A percentile compares a stretch with the other conserved stretches of the same genome.
Conservation (phyloP, 2,888 invertebrate species). For the Caenorhabditis drosophilae region DNA sequence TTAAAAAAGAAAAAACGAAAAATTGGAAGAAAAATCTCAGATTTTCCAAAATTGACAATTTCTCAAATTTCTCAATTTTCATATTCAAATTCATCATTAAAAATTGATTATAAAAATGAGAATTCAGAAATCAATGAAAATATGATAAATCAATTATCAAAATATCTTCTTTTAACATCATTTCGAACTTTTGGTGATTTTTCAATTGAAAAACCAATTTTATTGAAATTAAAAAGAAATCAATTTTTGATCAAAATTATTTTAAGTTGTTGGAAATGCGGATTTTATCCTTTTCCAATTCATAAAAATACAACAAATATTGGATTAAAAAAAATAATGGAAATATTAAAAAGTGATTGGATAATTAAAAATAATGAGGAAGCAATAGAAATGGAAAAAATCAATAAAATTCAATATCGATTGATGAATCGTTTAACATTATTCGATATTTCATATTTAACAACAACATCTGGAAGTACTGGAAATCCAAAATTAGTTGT, state of each 20-base stretch:
- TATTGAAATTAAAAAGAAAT: constrained; percentile 11
- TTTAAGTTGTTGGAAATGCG: constrained; percentile 15
- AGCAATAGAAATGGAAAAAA: neutral
- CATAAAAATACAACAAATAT: constrained; percentile 5
- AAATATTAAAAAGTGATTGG: neutral
- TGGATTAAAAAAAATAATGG: neutral
- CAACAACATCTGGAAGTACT: constrained; percentile 63
- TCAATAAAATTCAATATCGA: neutral
- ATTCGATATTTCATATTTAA: constrained; percentile 47
- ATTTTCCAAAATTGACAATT: neutral
- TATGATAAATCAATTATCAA: no score
- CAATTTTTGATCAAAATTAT: constrained; percentile 6
- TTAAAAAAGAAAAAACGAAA: neutral
- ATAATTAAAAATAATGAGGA: neutral
- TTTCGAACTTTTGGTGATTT: no score
- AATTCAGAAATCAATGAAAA: no score
- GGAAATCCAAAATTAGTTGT: constrained; percentile 59
- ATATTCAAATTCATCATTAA: neutral
- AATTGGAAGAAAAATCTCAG: neutral
- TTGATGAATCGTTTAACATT: constrained; percentile 3
- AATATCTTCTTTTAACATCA: neutral
- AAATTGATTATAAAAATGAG: no score
- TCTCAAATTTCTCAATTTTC: neutral
- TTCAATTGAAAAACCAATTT: constrained; percentile 9
- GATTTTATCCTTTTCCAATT: constrained; percentile 21